These are phyloP conservation scores for Anoplius nigerrimus DNA, from an alignment of 2,888 invertebrate genomes.

Conservation along the genomic window DNA sequence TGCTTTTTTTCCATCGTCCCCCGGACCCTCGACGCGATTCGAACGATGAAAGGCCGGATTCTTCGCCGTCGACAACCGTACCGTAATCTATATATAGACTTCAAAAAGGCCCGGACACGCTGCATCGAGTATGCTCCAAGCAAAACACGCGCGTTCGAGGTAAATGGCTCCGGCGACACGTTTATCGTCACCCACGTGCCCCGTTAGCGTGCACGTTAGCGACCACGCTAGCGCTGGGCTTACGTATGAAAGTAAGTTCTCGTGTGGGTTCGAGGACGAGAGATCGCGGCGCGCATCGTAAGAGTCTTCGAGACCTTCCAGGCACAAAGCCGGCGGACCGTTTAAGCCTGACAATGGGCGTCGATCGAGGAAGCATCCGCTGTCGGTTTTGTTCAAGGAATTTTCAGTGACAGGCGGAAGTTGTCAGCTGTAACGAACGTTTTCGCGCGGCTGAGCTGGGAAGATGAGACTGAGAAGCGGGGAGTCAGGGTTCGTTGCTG, in stretches of 20 bases:
- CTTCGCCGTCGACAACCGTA: slow-evolving; percentile 53
- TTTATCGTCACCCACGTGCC: background rate
- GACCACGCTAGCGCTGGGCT: background rate
- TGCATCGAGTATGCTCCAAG: slow-evolving; percentile 57
- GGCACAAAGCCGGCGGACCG: slow-evolving; percentile 5
- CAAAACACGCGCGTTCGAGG: slow-evolving; percentile 20
- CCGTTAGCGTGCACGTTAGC: slow-evolving; percentile 7
- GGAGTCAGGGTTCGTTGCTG: too few relatives aligned
- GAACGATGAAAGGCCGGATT: slow-evolving; percentile 50
- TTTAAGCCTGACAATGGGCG: slow-evolving; percentile 1
- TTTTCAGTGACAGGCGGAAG: too few relatives aligned
- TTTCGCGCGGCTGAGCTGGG: too few relatives aligned
- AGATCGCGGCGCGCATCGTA: slow-evolving; percentile 9
- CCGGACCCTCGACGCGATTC: background rate
- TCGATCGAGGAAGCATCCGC: slow-evolving; percentile 5
- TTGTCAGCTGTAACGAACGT: too few relatives aligned
- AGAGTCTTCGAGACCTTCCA: slow-evolving; percentile 4
- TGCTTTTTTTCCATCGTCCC: too few relatives aligned
- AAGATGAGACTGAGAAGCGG: too few relatives aligned
- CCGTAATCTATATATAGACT: slow-evolving; percentile 58
- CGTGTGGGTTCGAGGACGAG: slow-evolving; percentile 4
- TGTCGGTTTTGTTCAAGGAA: background rate
- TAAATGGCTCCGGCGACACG: too few relatives aligned
- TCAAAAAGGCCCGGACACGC: slow-evolving; percentile 48
- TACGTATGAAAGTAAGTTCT: background rate